These are phyloP conservation scores for Lasius fuliginosus DNA, from an alignment of 2,888 invertebrate species.

Conservation along the genomic window DNA sequence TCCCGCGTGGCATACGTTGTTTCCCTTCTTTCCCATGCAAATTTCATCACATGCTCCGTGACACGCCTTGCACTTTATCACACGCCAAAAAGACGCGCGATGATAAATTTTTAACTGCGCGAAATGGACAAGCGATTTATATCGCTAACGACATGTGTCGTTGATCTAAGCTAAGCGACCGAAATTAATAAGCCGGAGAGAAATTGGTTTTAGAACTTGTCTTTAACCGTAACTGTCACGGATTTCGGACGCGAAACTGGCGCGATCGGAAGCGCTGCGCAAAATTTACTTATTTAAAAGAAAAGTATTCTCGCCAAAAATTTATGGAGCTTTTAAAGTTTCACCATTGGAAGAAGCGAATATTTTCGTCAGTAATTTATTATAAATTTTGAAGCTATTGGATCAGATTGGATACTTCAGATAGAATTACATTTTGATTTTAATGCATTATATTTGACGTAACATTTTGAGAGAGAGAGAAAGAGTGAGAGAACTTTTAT, in stretches of 20 bases:
- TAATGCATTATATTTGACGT: background rate
- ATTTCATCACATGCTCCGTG: conserved; percentile 40
- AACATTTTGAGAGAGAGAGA: background rate
- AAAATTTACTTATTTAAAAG: conserved; percentile 11
- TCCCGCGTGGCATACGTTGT: background rate
- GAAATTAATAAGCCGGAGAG: conserved; percentile 29
- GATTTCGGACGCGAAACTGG: conserved; percentile 4
- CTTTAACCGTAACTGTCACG: conserved; percentile 16
- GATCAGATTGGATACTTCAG: background rate
- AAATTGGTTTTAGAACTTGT: conserved; percentile 30
- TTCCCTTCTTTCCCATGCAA: conserved; percentile 41
- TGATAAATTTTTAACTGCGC: conserved; percentile 27
- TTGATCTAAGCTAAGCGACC: conserved; percentile 17
- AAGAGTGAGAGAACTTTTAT: too few relatives aligned
- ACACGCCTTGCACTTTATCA: conserved; percentile 25
- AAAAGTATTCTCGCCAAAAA: background rate
- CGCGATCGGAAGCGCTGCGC: background rate
- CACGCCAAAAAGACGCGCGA: conserved; percentile 9
- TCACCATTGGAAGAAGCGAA: background rate
- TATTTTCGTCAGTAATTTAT: background rate
- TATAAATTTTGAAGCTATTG: conserved; percentile 8
- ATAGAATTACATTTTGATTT: background rate
- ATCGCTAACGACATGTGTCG: conserved; percentile 35
- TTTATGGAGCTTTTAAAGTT: conserved; percentile 1
- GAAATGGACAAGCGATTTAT: conserved; percentile 49